Percentiles rank a stretch among this genome's conserved stretches.
Evolutionary conservation across 1,140 invertebrate genomes (phyloP).

Genomic region (Panagrolaimus sp.): DNA sequence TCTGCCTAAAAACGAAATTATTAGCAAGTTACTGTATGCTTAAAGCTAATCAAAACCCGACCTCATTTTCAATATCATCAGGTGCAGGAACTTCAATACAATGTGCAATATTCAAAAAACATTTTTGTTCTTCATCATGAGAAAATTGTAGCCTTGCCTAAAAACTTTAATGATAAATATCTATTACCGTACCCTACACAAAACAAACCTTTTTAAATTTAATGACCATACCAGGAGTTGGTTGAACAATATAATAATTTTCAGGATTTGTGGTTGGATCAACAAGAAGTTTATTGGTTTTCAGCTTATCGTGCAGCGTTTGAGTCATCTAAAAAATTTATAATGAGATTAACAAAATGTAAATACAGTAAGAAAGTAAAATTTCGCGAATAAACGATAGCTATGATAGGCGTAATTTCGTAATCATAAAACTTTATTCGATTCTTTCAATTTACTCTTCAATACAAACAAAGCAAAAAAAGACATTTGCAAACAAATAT

Average conservation of each 20-base stretch:
- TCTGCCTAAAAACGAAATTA: too few species aligned
- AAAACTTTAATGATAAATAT: too few species aligned
- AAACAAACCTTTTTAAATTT: slow-evolving; percentile 26
- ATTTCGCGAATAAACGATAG: neutral
- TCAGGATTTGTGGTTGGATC: neutral
- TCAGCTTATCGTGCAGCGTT: too few species aligned
- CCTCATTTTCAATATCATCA: slow-evolving; percentile 4
- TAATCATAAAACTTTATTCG: slow-evolving; percentile 6
- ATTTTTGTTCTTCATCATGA: slow-evolving; percentile 7
- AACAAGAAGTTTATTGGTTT: too few species aligned
- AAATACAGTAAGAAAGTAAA: too few species aligned
- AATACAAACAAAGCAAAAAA: slow-evolving; percentile 2
- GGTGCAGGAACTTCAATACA: slow-evolving; percentile 14
- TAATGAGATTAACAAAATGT: too few species aligned
- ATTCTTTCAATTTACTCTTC: too few species aligned
- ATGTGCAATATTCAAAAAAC: slow-evolving; percentile 16
- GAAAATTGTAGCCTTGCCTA: neutral
- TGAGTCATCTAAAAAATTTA: too few species aligned
- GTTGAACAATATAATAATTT: slow-evolving; percentile 19
- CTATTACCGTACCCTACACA: neutral
- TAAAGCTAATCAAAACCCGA: too few species aligned
- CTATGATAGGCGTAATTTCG: neutral
- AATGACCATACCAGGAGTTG: slow-evolving; percentile 20
- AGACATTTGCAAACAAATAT: neutral
- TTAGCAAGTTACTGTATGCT: too few species aligned